Evolutionary conservation across 2,888 invertebrate species (phyloP).

Genomic region (Caenorhabditis wallacei): DNA sequence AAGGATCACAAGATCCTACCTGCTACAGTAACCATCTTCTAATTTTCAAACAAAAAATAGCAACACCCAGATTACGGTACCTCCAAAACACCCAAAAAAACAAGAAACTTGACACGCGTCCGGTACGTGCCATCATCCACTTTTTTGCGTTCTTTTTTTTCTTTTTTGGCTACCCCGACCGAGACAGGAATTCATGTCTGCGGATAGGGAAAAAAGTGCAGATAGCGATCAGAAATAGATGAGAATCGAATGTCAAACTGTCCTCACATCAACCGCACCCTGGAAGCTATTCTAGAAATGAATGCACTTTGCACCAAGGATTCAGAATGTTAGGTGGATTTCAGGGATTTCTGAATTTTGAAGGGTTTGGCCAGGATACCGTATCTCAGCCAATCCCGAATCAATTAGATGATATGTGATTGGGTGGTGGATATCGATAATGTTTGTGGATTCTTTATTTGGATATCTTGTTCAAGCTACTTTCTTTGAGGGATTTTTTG

Average conservation of each 20-base stretch:
- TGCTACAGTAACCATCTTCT: background rate
- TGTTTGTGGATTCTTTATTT: background rate
- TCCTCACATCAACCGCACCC: constrained; percentile 3
- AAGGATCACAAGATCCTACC: too few relatives aligned
- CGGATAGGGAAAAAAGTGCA: constrained; percentile 17
- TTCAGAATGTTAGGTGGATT: background rate
- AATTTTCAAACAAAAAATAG: background rate
- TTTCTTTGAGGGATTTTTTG: too few relatives aligned
- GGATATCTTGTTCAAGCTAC: too few relatives aligned
- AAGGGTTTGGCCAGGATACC: background rate
- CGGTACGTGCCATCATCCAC: constrained; percentile 30
- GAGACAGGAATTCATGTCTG: constrained; percentile 28
- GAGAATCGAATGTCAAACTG: constrained; percentile 6
- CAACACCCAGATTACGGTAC: constrained; percentile 1
- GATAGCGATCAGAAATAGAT: constrained; percentile 30
- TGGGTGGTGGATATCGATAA: background rate
- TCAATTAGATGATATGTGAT: background rate
- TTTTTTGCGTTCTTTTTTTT: constrained; percentile 22
- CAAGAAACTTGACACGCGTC: constrained; percentile 25
- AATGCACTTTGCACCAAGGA: constrained; percentile 9
- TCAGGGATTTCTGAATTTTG: background rate
- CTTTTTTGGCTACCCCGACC: constrained; percentile 7
- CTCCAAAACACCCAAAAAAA: background rate
- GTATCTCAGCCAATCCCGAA: constrained; percentile 1
- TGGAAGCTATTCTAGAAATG: background rate